Base-by-base conservation (phyloP, 1,140 invertebrate genomes). In the Proctacanthus coquilletti region DNA sequence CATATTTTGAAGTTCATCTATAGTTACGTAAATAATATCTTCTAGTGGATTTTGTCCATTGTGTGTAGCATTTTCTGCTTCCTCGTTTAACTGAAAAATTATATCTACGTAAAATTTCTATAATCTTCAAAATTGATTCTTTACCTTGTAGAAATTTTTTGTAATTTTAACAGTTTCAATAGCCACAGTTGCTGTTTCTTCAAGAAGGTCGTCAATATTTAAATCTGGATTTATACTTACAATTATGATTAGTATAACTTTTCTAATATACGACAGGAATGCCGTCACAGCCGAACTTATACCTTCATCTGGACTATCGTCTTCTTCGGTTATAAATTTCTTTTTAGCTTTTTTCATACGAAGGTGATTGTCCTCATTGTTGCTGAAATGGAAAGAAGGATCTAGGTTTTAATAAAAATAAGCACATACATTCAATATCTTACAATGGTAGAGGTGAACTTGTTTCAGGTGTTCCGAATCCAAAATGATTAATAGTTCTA, bases 401-500 rank as follows among this genome's bases (percentile, higher is more conserved):
- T n/a, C n/a, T n/a, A n/a, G n/a, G n/a, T n/a, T n/a, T n/a, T n/a
- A n/a, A n/a, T n/a, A n/a, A n/a, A n/a, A n/a, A n/a, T n/a, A n/a
- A n/a, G n/a, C n/a, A n/a, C n/a, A n/a, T n/a, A n/a, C n/a, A n/a
- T n/a, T n/a, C n/a, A n/a, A n/a, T n/a, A n/a, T n/a, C 46, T 51
- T 61, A 80, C 77, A 74, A 75, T 14, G 75, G 76, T 48, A 81
- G 70, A 4, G 73, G 70, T 42, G 68, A 72, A 0, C 63, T 58
- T 2, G 60, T 62, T 44, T 69, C 65, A 2, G 76, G 75, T 13
- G 69, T 64, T 31, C 76, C 75, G 39, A 81, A 54, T 4, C 70
- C 64, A 18, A 81, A 13, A 34, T 74, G 57, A 50, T 75, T 78
- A 2, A 68, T 52, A 3, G 66, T 70, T 3, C 69, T 68, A 47